Base-by-base conservation (phyloP, 2,797 vertebrate species). In the Cirrhinus mrigala region DNA sequence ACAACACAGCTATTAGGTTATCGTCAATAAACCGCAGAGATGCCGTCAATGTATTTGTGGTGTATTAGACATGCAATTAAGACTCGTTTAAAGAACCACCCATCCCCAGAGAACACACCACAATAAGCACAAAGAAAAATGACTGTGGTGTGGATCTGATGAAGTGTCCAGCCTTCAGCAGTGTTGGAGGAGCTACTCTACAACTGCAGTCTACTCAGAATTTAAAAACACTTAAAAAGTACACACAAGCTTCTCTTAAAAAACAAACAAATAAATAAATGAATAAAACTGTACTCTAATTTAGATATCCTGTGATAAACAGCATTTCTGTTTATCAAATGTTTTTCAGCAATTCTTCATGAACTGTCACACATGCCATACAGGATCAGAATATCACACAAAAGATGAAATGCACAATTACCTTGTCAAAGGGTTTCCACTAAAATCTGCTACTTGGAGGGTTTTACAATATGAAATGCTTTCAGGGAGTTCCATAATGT, bases 371-470 rank as follows among this genome's bases (percentile, higher is more conserved):
- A 33, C 20, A 11, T 84, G 56, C 24, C 33, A 54, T 66, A 20
- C 14, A 75, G 27, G 16, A 66, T 2, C n/a, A 58, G 58, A 52
- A 33, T 44, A 68, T 64, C 60, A 29, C 58, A 14, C 58, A 62
- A 15, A 64, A 29, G 62, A 27, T 56, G n/a, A 79, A 81, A 79
- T 44, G 75, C 12, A 66, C 12, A 83, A 18, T 94, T 96, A 99
- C 98, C 98, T 98, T 90, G 96, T 97, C 92, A 99, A 93, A 86
- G 98, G 98, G 94, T 99, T 99, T 90, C 98, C 98, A 91, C 98
- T 99, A 94, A 99, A 99, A 94, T 99, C 98, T 92, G 97, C 98
- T 89, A 99, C 94, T 94, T 99, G 98, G 86, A 99, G 96, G 84
- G 96, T 95, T 96, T 97, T 99, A 94, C 98, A 99, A 93, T 97